Evolutionary conservation across 2,113 vertebrate genomes (phyloP).

Genomic region (Dipodomys stephensi): DNA sequence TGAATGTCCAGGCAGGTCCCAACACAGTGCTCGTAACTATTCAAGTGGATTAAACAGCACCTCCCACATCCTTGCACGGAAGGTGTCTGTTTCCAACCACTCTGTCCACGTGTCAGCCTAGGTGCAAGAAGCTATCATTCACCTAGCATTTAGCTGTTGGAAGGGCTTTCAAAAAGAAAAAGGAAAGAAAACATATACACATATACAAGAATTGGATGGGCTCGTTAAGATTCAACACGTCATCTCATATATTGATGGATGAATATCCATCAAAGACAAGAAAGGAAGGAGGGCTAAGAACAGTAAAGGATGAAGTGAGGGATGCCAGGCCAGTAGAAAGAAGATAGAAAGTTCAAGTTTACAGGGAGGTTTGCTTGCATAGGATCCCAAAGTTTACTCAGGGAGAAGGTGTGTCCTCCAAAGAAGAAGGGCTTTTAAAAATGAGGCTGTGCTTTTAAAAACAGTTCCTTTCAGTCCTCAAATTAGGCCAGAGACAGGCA

Average conservation of each 20-base stretch:
- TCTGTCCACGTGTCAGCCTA: not conserved
- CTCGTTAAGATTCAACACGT: constrained; percentile 56
- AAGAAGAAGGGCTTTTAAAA: not conserved
- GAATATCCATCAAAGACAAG: not conserved
- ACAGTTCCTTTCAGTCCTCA: constrained; percentile 69
- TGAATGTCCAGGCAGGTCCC: not conserved
- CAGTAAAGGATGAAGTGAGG: constrained; percentile 33
- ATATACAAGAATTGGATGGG: not conserved
- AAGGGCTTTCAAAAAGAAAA: not conserved
- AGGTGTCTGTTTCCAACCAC: not conserved
- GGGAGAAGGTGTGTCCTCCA: not conserved
- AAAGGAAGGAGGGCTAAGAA: not conserved
- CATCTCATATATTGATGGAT: constrained; percentile 5
- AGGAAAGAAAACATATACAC: not conserved
- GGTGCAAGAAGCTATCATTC: not conserved
- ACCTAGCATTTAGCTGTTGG: not conserved
- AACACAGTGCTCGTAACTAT: not conserved
- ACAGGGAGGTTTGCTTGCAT: not conserved
- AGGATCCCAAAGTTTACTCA: not conserved
- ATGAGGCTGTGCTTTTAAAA: constrained; percentile 63
- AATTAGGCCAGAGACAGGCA: constrained; percentile 61
- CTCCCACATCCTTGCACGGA: not conserved
- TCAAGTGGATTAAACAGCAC: not conserved
- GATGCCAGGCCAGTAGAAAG: not conserved
- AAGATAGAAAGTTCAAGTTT: constrained; percentile 18